phyloP scores from a whole-genome alignment of 2,888 invertebrate species.

The Cryptophagus acutangulus region DNA sequence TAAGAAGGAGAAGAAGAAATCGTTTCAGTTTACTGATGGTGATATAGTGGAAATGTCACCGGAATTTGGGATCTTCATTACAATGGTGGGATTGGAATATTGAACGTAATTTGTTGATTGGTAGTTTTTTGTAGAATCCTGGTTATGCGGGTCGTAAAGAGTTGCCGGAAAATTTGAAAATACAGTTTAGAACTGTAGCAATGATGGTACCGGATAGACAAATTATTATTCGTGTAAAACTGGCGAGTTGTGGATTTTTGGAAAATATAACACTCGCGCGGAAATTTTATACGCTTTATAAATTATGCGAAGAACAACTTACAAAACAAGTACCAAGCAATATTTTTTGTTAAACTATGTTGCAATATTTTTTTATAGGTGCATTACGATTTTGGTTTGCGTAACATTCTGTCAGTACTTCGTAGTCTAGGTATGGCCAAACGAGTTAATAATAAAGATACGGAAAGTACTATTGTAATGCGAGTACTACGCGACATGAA shows the following conservation, averaged over 20 bases:
- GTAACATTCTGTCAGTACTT: constrained; percentile 92
- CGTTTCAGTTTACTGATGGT: constrained; percentile 91
- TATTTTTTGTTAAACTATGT: constrained; percentile 6
- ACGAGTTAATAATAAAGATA: constrained; percentile 83
- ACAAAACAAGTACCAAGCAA: constrained; percentile 74
- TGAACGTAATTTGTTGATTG: not conserved
- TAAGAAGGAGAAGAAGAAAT: constrained; percentile 88
- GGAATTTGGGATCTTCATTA: constrained; percentile 95
- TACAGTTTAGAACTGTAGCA: constrained; percentile 94
- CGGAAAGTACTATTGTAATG: constrained; percentile 96
- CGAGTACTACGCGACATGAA: constrained; percentile 96
- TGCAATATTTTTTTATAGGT: constrained; percentile 54
- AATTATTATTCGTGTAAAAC: constrained; percentile 93
- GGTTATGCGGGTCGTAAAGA: constrained; percentile 96
- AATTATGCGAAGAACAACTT: constrained; percentile 93
- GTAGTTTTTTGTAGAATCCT: constrained; percentile 68
- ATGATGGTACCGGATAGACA: constrained; percentile 99
- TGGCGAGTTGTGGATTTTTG: constrained; percentile 92
- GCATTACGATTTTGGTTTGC: constrained; percentile 93
- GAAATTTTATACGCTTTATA: constrained; percentile 95
- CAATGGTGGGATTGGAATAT: constrained; percentile 77
- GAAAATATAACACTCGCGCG: constrained; percentile 92
- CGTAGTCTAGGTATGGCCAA: constrained; percentile 90
- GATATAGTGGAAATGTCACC: constrained; percentile 88
- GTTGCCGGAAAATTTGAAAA: constrained; percentile 93